A percentile compares a stretch with the other conserved stretches of the same genome.
Evolutionary conservation across 2,113 vertebrate genomes (phyloP).

Genomic region (Dolichotis patagonum): DNA sequence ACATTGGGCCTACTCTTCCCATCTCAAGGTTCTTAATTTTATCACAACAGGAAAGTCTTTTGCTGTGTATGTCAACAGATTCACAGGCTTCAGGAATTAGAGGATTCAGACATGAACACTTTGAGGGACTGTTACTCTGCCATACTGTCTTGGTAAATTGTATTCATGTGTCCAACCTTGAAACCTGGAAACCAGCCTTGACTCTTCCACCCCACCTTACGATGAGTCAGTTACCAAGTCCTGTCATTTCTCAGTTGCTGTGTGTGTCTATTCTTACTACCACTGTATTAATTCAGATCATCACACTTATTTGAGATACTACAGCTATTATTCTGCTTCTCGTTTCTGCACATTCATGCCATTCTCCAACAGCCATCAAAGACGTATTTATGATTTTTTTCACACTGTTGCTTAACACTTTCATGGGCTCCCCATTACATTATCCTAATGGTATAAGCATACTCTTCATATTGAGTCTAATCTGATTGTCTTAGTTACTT

Average conservation of each 20-base stretch:
- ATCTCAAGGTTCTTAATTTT: slow-evolving; percentile 1
- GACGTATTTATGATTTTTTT: neutral
- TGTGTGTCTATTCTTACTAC: neutral
- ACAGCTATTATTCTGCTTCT: neutral
- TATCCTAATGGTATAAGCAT: neutral
- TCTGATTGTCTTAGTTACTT: neutral
- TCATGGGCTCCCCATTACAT: neutral
- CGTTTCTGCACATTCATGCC: neutral
- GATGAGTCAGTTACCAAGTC: neutral
- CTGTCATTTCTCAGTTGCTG: neutral
- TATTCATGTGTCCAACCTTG: neutral
- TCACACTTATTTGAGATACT: neutral
- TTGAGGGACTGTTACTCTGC: neutral
- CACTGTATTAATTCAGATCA: neutral
- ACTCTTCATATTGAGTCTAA: slow-evolving; percentile 13
- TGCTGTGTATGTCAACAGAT: neutral
- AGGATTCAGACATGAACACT: neutral
- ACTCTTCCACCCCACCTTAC: neutral
- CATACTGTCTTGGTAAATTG: neutral
- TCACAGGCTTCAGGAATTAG: neutral
- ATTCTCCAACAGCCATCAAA: neutral
- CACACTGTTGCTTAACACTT: neutral
- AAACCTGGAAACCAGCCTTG: neutral
- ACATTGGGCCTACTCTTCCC: neutral
- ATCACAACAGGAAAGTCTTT: neutral